phyloP scores from a whole-genome alignment of 2,888 invertebrate species.

The Conus canariensis region DNA sequence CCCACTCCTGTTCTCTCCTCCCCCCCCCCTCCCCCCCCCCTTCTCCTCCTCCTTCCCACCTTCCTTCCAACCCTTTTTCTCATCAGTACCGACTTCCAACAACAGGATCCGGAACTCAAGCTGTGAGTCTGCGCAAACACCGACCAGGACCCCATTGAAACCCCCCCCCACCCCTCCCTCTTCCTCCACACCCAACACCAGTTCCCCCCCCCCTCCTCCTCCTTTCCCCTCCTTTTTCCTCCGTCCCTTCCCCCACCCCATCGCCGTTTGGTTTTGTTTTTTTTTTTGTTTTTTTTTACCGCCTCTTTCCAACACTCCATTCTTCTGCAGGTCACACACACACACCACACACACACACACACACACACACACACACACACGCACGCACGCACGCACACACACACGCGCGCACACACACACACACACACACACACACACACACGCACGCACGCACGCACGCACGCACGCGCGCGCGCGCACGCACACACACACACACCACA shows the following conservation, averaged over 20 bases:
- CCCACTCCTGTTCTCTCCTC: no score
- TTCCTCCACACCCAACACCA: background rate
- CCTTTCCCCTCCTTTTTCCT: background rate
- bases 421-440: no score
- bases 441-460: no score
- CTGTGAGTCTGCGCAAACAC: background rate
- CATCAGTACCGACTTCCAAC: background rate
- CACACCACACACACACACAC: no score
- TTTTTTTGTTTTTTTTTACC: background rate
- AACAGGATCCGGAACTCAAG: no score
- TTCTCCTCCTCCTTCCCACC: background rate
- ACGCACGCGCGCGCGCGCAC: no score
- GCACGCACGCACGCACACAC: no score
- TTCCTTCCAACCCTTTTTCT: no score
- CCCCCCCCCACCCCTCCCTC: slow-evolving; percentile 8
- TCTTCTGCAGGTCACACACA: background rate
- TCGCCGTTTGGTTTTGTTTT: background rate
- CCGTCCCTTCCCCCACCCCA: background rate
- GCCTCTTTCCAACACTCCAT: background rate
- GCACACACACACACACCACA: no score
- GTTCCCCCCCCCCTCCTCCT: background rate
- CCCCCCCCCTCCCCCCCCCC: background rate
- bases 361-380: no score
- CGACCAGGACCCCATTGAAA: background rate
- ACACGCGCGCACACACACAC: no score